Conservation (phyloP, 2,888 invertebrate species). For the Netelia virgata region DNA sequence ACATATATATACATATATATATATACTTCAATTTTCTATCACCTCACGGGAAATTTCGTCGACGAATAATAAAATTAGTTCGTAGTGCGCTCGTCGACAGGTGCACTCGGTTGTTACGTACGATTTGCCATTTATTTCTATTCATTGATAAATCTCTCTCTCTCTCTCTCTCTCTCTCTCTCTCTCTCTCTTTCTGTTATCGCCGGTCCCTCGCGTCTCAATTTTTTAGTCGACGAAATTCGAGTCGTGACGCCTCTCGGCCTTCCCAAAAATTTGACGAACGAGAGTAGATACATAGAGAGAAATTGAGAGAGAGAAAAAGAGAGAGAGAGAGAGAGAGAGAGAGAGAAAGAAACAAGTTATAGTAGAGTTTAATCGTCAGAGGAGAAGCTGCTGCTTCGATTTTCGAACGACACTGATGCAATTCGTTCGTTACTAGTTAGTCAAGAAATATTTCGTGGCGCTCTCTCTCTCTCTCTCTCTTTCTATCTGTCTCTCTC, state of each 20-base stretch:
- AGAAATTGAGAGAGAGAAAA: slow-evolving; percentile 8
- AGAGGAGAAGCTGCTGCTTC: slow-evolving; percentile 68
- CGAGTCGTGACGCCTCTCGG: slow-evolving; percentile 67
- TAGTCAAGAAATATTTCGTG: slow-evolving; percentile 67
- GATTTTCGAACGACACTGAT: slow-evolving; percentile 68
- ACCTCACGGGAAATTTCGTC: slow-evolving; percentile 10
- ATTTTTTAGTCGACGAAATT: slow-evolving; percentile 50
- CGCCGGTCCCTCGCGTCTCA: neutral
- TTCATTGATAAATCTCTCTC: too few species aligned
- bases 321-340: slow-evolving; percentile 6
- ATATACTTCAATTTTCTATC: neutral
- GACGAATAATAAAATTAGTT: slow-evolving; percentile 2
- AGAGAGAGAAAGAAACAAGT: neutral
- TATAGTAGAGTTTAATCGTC: slow-evolving; percentile 15
- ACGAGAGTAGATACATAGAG: slow-evolving; percentile 43
- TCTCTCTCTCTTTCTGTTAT: too few species aligned
- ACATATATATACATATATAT: neutral
- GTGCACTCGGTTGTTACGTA: slow-evolving; percentile 64
- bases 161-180: too few species aligned
- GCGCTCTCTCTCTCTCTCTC: slow-evolving; percentile 23
- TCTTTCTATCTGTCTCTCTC: neutral
- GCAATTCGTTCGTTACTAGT: slow-evolving; percentile 68
- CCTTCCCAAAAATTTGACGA: slow-evolving; percentile 62
- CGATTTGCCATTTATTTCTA: slow-evolving; percentile 74
- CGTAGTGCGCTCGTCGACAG: slow-evolving; percentile 27